Conservation (phyloP, 2,113 vertebrate species). For the Crotophaga sulcirostris region DNA sequence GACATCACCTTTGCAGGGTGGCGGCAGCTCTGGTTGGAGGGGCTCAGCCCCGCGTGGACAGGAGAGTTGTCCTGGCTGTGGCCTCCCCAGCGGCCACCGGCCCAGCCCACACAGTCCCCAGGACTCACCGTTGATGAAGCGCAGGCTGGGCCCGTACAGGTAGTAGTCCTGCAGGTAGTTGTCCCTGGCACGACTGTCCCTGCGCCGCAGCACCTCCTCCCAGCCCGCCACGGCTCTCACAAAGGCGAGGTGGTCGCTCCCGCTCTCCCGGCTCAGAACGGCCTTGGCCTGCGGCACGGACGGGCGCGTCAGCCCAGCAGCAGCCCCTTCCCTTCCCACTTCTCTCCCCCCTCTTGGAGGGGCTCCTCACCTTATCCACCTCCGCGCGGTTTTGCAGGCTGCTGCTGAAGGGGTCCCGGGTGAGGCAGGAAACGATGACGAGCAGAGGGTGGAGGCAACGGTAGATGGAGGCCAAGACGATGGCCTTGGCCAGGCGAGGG, state of each 20-base stretch:
- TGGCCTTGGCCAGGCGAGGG: slow-evolving; percentile 90
- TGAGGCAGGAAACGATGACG: slow-evolving; percentile 89
- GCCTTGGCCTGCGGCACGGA: slow-evolving; percentile 81
- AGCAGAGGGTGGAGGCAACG: slow-evolving; percentile 89
- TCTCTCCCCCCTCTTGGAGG: rapidly evolving
- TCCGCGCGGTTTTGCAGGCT: slow-evolving; percentile 88
- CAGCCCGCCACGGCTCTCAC: slow-evolving; percentile 86
- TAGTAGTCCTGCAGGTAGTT: slow-evolving; percentile 80
- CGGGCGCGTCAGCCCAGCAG: rapidly evolving
- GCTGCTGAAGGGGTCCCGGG: slow-evolving; percentile 94
- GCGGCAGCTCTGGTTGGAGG: neutral
- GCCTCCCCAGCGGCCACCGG: rapidly evolving
- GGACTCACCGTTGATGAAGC: slow-evolving; percentile 89
- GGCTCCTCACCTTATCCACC: slow-evolving; percentile 82
- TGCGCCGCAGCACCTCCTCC: slow-evolving; percentile 80
- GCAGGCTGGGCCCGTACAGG: slow-evolving; percentile 84
- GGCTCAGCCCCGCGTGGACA: neutral
- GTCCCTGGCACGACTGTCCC: slow-evolving; percentile 77
- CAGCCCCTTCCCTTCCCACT: too few species aligned
- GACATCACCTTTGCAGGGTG: neutral
- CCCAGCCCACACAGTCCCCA: rapidly evolving
- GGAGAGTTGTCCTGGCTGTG: neutral
- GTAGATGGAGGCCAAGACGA: slow-evolving; percentile 89
- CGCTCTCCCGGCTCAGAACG: slow-evolving; percentile 81
- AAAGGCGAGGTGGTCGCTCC: slow-evolving; percentile 90